phyloP scores from a whole-genome alignment of 2,113 vertebrate genomes.

The Silurus asotus region DNA sequence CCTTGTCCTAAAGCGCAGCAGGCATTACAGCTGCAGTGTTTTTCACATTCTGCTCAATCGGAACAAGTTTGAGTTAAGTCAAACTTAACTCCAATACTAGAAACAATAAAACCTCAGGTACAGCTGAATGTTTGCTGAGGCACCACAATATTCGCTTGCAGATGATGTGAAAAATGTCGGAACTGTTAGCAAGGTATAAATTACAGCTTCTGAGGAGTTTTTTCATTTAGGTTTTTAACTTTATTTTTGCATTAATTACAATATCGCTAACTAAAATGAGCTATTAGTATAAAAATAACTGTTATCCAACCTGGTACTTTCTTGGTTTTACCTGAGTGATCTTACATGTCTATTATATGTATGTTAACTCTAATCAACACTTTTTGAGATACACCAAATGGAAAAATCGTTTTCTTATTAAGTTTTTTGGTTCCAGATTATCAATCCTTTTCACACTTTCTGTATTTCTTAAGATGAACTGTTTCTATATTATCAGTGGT shows the following conservation, averaged over 20 bases:
- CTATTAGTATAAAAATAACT: too few relatives aligned
- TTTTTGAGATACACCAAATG: not conserved
- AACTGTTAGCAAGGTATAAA: conserved; percentile 3
- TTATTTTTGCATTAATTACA: not conserved
- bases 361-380: not conserved
- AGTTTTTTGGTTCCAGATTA: not conserved
- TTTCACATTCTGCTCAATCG: conserved; percentile 32
- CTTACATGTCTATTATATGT: too few relatives aligned
- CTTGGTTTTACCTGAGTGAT: too few relatives aligned
- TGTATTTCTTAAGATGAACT: too few relatives aligned
- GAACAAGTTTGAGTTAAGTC: not conserved
- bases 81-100: not conserved
- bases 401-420: not conserved
- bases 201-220: not conserved
- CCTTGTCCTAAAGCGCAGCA: not conserved
- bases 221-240: not conserved
- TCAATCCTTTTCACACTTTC: too few relatives aligned
- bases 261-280: not conserved
- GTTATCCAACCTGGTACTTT: too few relatives aligned
- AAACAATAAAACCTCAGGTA: not conserved
- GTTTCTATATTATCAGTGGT: not conserved
- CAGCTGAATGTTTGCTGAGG: not conserved
- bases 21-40: not conserved
- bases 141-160: not conserved
- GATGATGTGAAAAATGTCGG: not conserved